Conservation (phyloP, 2,113 vertebrate genomes). For the Cisticola juncidis region DNA sequence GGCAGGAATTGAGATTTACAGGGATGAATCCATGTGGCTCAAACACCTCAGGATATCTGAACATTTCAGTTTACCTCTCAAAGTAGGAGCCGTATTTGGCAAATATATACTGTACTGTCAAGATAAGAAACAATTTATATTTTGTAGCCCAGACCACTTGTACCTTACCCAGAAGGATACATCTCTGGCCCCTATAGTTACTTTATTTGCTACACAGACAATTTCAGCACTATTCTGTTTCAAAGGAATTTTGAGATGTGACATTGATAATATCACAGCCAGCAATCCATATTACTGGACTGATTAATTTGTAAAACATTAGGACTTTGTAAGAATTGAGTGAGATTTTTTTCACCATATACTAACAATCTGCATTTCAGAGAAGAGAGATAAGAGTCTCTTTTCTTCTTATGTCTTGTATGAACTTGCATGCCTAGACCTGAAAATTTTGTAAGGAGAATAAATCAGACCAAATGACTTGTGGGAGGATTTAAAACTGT, state of each 20-base stretch:
- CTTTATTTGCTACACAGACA: background rate
- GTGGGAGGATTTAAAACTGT: background rate
- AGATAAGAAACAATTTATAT: background rate
- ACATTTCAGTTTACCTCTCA: background rate
- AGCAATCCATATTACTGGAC: background rate
- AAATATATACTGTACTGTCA: background rate
- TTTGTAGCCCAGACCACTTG: background rate
- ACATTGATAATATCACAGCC: background rate
- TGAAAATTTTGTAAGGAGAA: background rate
- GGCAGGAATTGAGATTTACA: background rate
- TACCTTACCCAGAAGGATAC: background rate
- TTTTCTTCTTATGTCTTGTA: background rate
- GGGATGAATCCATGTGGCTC: background rate
- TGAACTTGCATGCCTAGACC: background rate
- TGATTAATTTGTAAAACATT: background rate
- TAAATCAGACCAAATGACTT: background rate
- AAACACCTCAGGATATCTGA: background rate
- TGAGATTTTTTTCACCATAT: background rate
- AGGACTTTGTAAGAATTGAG: background rate
- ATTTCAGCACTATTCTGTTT: background rate
- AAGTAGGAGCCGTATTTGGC: background rate
- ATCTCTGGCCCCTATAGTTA: background rate
- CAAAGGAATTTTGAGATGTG: background rate
- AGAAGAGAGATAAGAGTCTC: background rate
- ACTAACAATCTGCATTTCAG: background rate